Base-by-base conservation (phyloP, 2,113 vertebrate species). In the Typhlomys cinereus region DNA sequence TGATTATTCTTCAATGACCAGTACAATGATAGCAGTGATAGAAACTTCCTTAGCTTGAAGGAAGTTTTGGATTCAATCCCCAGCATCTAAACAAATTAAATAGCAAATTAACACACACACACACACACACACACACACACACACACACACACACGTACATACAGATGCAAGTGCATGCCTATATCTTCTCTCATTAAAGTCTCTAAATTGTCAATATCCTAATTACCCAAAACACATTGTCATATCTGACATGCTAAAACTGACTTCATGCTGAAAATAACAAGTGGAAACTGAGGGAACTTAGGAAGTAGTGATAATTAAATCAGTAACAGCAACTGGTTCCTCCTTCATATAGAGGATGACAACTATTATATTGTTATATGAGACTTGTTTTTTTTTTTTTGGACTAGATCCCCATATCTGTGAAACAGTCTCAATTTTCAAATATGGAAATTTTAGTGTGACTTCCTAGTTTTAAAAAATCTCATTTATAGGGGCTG, bases 251-350 rank as follows among this genome's bases (percentile, higher is more conserved):
- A n/a, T n/a, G n/a, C n/a, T 21, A 73, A 91, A 78, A 67, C 1
- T 50, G 44, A 88, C 64, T 76, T 69, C 57, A 39, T n/a, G 52
- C 14, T 71, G n/a, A 89, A 95, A 92, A 78, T 70, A 1, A 91
- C n/a, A 86, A 62, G 31, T 20, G 64, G 18, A 76, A 70, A 93
- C 31, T 25, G 0, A 14, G 36, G 15, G 5, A 89, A 87, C 0
- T 71, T 88, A 85, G 14, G 31, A 91, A 5, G 81, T 81, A 62
- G n/a, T 92, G 7, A 74, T 73, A 62, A 57, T 92, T 61, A 90
- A 92, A 67, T 0, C 10, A 92, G 54, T 62, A 85, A 67, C 2
- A 17, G 34, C 20, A 86, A 70, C 25, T 59, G 12, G 78, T 52
- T 50, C 79, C 69, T 70, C 17, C 6, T 81, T 74, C 76, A 85